Base-by-base conservation (phyloP, 2,888 invertebrate species). In the Epistrophe grossulariae region DNA sequence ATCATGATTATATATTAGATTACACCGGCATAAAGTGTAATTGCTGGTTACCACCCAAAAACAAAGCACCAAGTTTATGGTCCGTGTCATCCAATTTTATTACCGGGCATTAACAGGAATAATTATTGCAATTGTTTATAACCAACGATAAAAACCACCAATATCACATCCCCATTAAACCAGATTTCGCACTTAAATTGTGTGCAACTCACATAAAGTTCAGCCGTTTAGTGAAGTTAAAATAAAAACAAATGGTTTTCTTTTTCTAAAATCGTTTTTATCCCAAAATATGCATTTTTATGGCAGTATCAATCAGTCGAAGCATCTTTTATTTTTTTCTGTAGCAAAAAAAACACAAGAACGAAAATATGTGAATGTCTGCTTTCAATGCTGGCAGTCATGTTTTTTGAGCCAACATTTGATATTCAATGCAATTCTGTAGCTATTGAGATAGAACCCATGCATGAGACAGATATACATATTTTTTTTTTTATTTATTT, bases 251-350 rank as follows among this genome's bases (percentile, higher is more conserved):
- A 31, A 66, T 40, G 24, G 8, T 43, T 66, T 28, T 35, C 40
- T 35, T 66, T 31, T 66, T 31, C 62, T 78, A 55, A 48, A 28
- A 43, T 59, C 71, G 28, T 38, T 78, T 60, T 62, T 24, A 24
- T 66, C 9, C 38, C 11, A 24, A 81, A 78, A 81, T 81, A 71
- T 81, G 71, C 81, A 81, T 79, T 81, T 85, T 81, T 81, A 79
- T 85, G 78, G 74, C 71, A 59, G 64, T 74, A 85, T 81, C 84
- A 80, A 85, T 85, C 85, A 85, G 70, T 45, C 48, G 70, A 68
- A 64, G 70, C 48, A 81, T 81, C 71, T 79, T 71, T 57, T 70
- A 28, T 40, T 38, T 55, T 28, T 55, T 68, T 68, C 17, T 24
- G 24, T 24, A 24, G 71, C 35, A n/a, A 50, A 15, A 17, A 55